These are phyloP conservation scores for Brenthis hecate DNA, from an alignment of 2,888 invertebrate species.

Conservation along the genomic window DNA sequence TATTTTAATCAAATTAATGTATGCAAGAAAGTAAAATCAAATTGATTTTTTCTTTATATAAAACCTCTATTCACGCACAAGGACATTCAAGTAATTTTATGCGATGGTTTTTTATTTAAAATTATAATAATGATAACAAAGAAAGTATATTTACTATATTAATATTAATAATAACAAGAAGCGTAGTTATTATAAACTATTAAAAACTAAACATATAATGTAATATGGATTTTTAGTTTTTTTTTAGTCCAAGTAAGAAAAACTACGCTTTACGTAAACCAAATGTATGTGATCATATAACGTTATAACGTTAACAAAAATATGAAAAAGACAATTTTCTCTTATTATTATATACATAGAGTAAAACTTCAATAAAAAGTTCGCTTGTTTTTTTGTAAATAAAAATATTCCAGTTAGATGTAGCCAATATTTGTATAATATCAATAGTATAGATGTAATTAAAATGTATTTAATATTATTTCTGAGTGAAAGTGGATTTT, in stretches of 20 bases:
- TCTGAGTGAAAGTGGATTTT: constrained; percentile 46
- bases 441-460: constrained; percentile 66
- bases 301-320: constrained; percentile 22
- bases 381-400: constrained; percentile 71
- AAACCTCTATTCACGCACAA: background rate
- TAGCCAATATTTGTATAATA: constrained; percentile 73
- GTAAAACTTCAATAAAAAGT: constrained; percentile 32
- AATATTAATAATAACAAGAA: constrained; percentile 1
- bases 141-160: constrained; percentile 12
- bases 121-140: constrained; percentile 2
- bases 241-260: background rate
- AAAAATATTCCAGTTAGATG: constrained; percentile 74
- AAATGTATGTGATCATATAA: constrained; percentile 25
- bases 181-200: too few species aligned
- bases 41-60: background rate
- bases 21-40: too few species aligned
- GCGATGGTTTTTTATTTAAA: constrained; percentile 8
- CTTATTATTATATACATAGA: constrained; percentile 45
- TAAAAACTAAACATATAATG: too few species aligned
- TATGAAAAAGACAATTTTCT: constrained; percentile 51
- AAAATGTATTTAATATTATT: constrained; percentile 62
- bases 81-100: background rate
- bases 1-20: too few species aligned
- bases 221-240: background rate
- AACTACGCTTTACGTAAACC: constrained; percentile 15